Conservation (phyloP, 1,140 invertebrate genomes). For the Ooceraea biroi region DNA sequence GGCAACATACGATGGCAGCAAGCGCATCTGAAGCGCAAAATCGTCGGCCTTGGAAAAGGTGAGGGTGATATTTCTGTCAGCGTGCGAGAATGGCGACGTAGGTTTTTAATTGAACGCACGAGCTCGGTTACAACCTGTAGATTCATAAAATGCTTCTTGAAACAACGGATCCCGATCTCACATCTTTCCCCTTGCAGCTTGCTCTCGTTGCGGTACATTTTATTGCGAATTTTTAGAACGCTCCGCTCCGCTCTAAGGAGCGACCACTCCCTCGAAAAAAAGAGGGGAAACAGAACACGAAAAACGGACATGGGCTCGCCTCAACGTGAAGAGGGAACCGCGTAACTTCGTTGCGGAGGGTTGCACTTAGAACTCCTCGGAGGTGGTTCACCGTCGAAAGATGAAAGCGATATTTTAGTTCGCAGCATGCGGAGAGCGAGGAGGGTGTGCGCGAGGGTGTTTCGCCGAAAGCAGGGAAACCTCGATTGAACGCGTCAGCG, state of each 20-base stretch:
- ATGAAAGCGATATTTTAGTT: conserved; percentile 66
- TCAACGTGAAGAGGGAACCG: conserved; percentile 21
- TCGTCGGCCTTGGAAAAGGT: conserved; percentile 17
- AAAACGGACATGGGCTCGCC: not conserved
- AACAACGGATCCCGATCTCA: not conserved
- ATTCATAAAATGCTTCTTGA: conserved; percentile 66
- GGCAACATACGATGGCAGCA: conserved; percentile 36
- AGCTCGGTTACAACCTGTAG: conserved; percentile 69
- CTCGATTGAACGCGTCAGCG: conserved; percentile 48
- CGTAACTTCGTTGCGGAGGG: conserved; percentile 59
- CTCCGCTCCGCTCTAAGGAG: not conserved
- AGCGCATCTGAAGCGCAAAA: conserved; percentile 42
- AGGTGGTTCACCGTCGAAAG: conserved; percentile 41
- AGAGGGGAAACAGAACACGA: not conserved
- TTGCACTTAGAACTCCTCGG: conserved; percentile 10
- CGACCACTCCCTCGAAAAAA: conserved; percentile 3
- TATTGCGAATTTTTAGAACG: conserved; percentile 66
- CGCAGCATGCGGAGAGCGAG: conserved; percentile 3
- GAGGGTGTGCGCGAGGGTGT: not conserved
- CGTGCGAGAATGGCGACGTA: conserved; percentile 1
- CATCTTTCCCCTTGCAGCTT: not conserved
- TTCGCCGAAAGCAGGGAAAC: conserved; percentile 25
- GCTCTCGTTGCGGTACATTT: not conserved
- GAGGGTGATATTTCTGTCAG: conserved; percentile 64
- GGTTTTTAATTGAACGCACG: conserved; percentile 65